Evolutionary conservation across 2,797 vertebrate genomes (phyloP), one percentile per base, ranked within the genome.

Genomic region (Eleutherodactylus coqui): DNA sequence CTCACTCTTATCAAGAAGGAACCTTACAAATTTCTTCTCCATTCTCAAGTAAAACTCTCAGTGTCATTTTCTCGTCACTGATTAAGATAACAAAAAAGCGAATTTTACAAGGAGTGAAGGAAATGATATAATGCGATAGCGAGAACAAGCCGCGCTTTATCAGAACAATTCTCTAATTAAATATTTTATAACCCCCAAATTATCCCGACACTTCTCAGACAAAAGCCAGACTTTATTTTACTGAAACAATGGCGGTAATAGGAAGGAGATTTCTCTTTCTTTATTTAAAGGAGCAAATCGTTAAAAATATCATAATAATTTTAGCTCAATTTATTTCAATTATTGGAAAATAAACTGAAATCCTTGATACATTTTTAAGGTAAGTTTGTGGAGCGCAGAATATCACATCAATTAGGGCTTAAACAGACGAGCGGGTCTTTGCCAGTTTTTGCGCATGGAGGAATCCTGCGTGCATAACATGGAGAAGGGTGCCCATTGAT

Each of bases 71-170:
- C 45, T 53, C 47, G 27, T 70, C 21, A 7, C 43, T 70, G 45
- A 82, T 70, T 82, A 82, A 69, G 79, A 69, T 49, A 81, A 78
- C 53, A 34, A 81, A 43, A 43, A 76, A 27, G 38, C 21, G 9
- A 62, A 67, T 70, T 69, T 69, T 34, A 78, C 53, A n/a, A 60
- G 32, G 38, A 81, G 53, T 2, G 45, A n/a, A 53, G 19, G n/a
- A 82, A 82, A 70, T 38, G 29, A 38, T 82, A 82, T 36, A 72
- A 72, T n/a, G 43, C 10, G 38, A 72, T 41, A 41, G 51, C 13
- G 11, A 78, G 36, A 53, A 41, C 24, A 41, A 60, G 55, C 11
- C 38, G 7, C 24, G 14, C 27, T 78, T 78, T 78, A 58, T 58
- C 51, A 38, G 53, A 78, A 78, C 76, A 78, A 78, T 41, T 78